These are phyloP conservation scores for Halcyon badia DNA, from an alignment of 2,797 vertebrate genomes.

Conservation along the genomic window DNA sequence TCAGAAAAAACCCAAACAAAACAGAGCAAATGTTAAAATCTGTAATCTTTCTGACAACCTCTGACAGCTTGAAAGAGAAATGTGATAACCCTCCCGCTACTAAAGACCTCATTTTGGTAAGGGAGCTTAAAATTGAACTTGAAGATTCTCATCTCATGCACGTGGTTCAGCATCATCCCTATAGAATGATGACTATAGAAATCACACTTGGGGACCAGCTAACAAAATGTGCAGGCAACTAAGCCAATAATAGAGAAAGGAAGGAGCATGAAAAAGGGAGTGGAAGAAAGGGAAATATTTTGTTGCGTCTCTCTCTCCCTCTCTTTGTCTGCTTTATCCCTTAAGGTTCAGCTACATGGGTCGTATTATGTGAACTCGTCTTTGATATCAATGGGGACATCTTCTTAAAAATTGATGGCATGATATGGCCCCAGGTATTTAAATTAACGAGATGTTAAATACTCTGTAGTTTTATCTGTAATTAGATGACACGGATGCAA, in stretches of 20 bases:
- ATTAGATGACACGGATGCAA: slow-evolving; percentile 69
- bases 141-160: not conserved
- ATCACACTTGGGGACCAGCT: not conserved
- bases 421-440: slow-evolving; percentile 74
- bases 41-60: slow-evolving; percentile 39
- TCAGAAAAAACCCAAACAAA: slow-evolving; percentile 45
- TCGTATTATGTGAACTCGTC: slow-evolving; percentile 4
- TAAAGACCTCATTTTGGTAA: not conserved
- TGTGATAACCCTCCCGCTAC: not conserved
- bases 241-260: not conserved
- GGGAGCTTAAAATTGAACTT: not conserved
- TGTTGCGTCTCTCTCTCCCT: not conserved
- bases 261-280: not conserved
- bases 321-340: slow-evolving; percentile 50
- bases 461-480: slow-evolving; percentile 74
- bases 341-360: slow-evolving; percentile 13
- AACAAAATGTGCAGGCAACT: not conserved
- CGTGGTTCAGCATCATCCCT: not conserved
- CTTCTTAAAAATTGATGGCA: slow-evolving; percentile 70
- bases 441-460: slow-evolving; percentile 78
- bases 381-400: slow-evolving; percentile 72
- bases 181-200: not conserved
- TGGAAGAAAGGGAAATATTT: slow-evolving; percentile 6
- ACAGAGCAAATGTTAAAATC: slow-evolving; percentile 42
- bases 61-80: slow-evolving; percentile 33